Percentiles rank a stretch among this genome's conserved stretches.
phyloP scores from a whole-genome alignment of 1,140 invertebrate genomes.

The Diplogasteroides magnus region DNA sequence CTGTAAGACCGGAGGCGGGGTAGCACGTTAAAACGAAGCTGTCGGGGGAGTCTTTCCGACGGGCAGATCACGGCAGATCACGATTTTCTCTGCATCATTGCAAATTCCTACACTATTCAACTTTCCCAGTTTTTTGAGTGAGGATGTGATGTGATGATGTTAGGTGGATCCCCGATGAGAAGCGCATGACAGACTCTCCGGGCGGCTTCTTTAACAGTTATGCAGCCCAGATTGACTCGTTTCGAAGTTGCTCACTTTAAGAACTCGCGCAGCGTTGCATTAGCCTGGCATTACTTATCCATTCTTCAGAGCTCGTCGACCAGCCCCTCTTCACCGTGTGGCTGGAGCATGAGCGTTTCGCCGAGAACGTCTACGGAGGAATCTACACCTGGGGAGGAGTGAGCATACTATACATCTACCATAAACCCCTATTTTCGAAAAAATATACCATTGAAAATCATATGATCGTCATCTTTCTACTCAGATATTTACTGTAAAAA shows the following conservation, averaged over 20 bases:
- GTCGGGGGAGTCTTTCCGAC: neutral
- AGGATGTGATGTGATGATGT: neutral
- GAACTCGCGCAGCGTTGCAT: too few species aligned
- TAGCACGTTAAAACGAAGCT: neutral
- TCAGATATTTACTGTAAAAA: too few species aligned
- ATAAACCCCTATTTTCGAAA: neutral
- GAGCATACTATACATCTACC: neutral
- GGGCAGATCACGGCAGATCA: neutral
- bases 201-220: neutral
- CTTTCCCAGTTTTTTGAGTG: neutral
- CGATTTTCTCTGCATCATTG: neutral
- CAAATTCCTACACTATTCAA: neutral
- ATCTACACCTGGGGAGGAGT: conserved; percentile 31
- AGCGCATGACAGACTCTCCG: neutral
- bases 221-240: neutral
- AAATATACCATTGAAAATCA: neutral
- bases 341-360: conserved; percentile 10
- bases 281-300: neutral
- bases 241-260: neutral
- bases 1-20: too few species aligned
- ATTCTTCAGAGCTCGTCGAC: conserved; percentile 8
- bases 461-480: neutral
- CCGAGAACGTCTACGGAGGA: conserved; percentile 18
- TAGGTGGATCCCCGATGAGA: too few species aligned
- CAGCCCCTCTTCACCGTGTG: conserved; percentile 24